A percentile compares a stretch with the other conserved stretches of the same genome.
These are phyloP conservation scores for Tautogolabrus adspersus DNA, from an alignment of 2,113 vertebrate genomes.

Conservation along the genomic window DNA sequence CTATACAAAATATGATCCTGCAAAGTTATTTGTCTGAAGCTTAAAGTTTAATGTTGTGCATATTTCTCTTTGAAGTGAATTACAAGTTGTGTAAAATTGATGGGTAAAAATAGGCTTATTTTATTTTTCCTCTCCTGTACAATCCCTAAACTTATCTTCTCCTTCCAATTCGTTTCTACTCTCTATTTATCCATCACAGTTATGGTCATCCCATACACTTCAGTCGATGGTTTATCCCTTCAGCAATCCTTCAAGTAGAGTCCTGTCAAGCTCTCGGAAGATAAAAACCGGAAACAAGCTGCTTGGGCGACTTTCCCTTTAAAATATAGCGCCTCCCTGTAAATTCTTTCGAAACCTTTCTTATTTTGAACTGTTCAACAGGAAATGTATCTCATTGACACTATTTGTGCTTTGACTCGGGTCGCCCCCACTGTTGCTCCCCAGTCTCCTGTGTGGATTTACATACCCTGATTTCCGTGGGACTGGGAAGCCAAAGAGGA, in stretches of 20 bases:
- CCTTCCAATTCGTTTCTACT: too few species aligned
- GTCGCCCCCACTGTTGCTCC: constrained; percentile 14
- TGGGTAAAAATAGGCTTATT: too few species aligned
- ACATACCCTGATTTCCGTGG: constrained; percentile 81
- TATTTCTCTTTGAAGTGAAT: too few species aligned
- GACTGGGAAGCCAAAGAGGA: constrained; percentile 67
- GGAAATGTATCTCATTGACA: background rate
- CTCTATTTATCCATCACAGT: too few species aligned
- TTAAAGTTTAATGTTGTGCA: too few species aligned
- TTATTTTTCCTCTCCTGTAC: too few species aligned
- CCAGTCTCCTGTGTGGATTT: constrained; percentile 73
- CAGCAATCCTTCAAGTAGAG: background rate
- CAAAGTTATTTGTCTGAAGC: too few species aligned
- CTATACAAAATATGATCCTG: too few species aligned
- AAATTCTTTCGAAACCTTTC: rapidly evolving
- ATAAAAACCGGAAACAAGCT: background rate
- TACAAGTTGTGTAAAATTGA: too few species aligned
- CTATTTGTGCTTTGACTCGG: background rate
- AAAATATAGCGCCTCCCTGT: background rate
- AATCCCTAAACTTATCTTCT: too few species aligned
- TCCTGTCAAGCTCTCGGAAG: background rate
- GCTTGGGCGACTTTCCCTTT: rapidly evolving
- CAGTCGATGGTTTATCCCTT: too few species aligned
- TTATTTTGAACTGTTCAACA: constrained; percentile 40
- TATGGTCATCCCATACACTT: background rate